These are phyloP conservation scores for Leptopilina boulardi DNA, from an alignment of 1,140 invertebrate genomes.

Conservation along the genomic window DNA sequence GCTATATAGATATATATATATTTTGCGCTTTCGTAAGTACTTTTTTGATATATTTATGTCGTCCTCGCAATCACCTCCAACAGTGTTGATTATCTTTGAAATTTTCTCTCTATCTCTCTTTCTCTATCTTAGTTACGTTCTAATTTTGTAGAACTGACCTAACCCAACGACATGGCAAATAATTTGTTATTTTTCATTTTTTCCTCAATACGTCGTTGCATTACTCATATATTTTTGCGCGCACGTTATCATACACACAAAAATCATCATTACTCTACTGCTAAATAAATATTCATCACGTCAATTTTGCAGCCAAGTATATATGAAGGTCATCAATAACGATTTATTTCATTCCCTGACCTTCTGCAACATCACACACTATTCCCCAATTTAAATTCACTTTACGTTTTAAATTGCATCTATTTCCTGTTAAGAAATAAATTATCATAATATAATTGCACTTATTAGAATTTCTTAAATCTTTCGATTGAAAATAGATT, in stretches of 20 bases:
- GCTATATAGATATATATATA: no score
- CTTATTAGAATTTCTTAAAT: no score
- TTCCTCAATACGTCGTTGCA: not conserved
- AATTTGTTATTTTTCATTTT: conserved; percentile 37
- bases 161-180: conserved; percentile 31
- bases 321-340: not conserved
- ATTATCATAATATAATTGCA: no score
- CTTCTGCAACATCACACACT: not conserved
- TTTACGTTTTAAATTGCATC: not conserved
- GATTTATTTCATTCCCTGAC: not conserved
- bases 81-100: not conserved
- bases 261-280: not conserved
- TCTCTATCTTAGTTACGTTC: not conserved
- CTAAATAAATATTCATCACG: not conserved
- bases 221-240: not conserved
- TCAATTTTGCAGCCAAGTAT: not conserved
- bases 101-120: no score
- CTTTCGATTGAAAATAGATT: no score
- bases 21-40: not conserved
- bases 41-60: conserved; percentile 21
- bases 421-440: not conserved
- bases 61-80: conserved; percentile 15
- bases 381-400: not conserved
- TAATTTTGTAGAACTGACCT: conserved; percentile 31
- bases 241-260: not conserved